Percentiles rank a stretch among this genome's conserved stretches.
Conservation (phyloP, 2,797 vertebrate genomes). For the Gymnopithys bicolor region DNA sequence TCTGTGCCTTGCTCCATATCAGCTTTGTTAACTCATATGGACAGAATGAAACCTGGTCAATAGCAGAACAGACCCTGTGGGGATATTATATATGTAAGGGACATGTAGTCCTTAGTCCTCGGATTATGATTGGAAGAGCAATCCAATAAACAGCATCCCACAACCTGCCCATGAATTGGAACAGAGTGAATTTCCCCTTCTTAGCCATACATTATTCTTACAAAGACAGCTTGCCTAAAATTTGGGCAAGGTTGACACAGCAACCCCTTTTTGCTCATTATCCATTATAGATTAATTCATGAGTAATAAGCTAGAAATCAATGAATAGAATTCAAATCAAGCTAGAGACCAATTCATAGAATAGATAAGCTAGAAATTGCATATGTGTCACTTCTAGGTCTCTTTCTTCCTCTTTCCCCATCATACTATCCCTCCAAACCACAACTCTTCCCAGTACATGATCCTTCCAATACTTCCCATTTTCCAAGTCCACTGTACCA, state of each 20-base stretch:
- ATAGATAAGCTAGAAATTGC: neutral
- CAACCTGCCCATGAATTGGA: neutral
- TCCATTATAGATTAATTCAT: neutral
- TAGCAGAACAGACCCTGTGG: neutral
- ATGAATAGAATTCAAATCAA: too few relatives aligned
- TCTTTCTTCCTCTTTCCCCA: neutral
- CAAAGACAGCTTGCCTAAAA: neutral
- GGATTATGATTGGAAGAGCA: neutral
- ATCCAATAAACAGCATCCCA: neutral
- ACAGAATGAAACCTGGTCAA: neutral
- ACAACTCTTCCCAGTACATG: neutral
- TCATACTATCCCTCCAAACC: neutral
- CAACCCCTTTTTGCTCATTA: neutral
- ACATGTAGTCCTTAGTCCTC: neutral
- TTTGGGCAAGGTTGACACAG: neutral
- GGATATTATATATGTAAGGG: neutral
- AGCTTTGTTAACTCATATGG: neutral
- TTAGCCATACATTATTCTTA: neutral
- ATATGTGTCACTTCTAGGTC: neutral
- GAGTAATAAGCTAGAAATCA: neutral
- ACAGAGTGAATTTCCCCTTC: neutral
- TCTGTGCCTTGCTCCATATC: neutral
- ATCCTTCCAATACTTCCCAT: neutral
- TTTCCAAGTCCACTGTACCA: neutral
- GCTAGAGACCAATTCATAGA: neutral